A percentile compares a stretch with the other conserved stretches of the same genome.
Conservation (phyloP, 2,113 vertebrate species). For the Rhineura floridana region DNA sequence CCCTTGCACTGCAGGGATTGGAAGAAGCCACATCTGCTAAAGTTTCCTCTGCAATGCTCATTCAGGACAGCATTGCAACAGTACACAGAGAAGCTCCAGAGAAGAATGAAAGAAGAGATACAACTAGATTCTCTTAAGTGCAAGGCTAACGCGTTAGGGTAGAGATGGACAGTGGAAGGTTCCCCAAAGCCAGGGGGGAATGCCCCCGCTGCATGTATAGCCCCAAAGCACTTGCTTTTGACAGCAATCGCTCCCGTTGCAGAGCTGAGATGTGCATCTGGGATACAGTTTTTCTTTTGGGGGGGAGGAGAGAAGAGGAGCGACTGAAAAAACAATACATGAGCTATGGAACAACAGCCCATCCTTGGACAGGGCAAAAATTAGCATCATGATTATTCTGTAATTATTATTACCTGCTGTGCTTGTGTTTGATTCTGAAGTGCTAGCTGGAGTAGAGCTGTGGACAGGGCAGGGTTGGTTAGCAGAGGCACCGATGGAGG, state of each 20-base stretch:
- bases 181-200: neutral
- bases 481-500: constrained; percentile 84
- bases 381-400: neutral
- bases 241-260: neutral
- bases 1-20: no score
- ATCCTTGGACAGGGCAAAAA: neutral
- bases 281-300: neutral
- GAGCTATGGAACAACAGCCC: neutral
- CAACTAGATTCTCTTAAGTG: neutral
- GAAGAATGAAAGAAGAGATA: neutral
- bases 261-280: neutral
- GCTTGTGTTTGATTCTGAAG: constrained; percentile 87
- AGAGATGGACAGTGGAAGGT: neutral
- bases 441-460: constrained; percentile 86
- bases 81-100: neutral
- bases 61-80: neutral
- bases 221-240: neutral
- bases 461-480: constrained; percentile 83
- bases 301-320: neutral
- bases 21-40: neutral
- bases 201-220: neutral
- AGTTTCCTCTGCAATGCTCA: neutral
- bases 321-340: neutral
- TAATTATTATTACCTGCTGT: constrained; percentile 79
- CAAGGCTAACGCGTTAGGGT: neutral